Evolutionary conservation across 2,113 vertebrate species (phyloP), one percentile per base, ranked within the genome.

Genomic region (Myiopsitta monachus): DNA sequence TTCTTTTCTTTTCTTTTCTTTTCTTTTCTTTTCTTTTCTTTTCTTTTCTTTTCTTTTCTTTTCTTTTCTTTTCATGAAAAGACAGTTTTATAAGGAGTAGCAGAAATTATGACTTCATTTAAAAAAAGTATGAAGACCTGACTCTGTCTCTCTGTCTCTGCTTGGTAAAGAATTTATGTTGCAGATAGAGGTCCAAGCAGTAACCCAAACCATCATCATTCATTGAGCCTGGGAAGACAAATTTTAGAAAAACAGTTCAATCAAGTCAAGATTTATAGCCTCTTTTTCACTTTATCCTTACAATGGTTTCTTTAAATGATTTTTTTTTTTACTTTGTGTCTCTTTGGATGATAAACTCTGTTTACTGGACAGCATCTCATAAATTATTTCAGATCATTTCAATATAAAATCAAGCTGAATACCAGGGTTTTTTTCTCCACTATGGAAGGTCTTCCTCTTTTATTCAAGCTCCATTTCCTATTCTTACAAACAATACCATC

Each of bases 371-470:
- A 95, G 27, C 38, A 80, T 66, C 73, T 75, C 15, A 83, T 93
- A 80, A 91, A 87, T 95, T 94, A 87, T 92, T 83, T 91, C 77
- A 72, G 76, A 87, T 90, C 63, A 96, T 92, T 96, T 95, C 70
- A 89, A 46, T 87, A 91, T 64, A 84, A 84, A 33, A n/a, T 39
- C 43, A 70, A 63, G 31, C 72, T 82, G 43, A 41, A 39, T 84
- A 57, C 57, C 63, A 90, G 21, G n/a, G n/a, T n/a, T n/a, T 31
- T 89, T 75, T 88, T 14, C 80, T 76, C 27, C 86, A 18, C 43
- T 92, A 66, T 92, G 88, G 74, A 88, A 90, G 38, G 28, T 24
- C 67, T 80, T 95, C 55, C 14, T 38, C 46, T 91, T 94, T 63
- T 77, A 92, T 54, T 80, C 54, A 90, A 93, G 46, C 47, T 95